phyloP scores from a whole-genome alignment of 2,113 vertebrate species.

The Passer domesticus region DNA sequence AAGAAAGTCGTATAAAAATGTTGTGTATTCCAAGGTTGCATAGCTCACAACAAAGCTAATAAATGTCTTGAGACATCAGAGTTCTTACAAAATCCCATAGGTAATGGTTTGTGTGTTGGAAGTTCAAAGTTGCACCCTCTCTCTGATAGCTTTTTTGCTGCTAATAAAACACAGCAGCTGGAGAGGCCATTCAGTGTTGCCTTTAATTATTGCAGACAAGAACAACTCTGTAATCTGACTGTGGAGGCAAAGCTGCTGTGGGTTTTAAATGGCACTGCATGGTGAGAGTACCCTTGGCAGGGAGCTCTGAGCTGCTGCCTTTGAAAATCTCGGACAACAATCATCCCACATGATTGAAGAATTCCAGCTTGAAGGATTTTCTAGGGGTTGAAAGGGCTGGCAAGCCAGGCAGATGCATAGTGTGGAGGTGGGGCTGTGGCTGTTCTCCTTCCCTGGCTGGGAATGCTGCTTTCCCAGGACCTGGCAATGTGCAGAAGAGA shows the following conservation, averaged over 20 bases:
- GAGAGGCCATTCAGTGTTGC: neutral
- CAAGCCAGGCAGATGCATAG: neutral
- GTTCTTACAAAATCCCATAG: neutral
- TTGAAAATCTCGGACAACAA: neutral
- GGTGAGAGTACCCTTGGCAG: slow-evolving; percentile 16
- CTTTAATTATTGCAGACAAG: slow-evolving; percentile 48
- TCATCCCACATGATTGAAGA: neutral
- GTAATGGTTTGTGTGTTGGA: neutral
- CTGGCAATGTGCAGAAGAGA: neutral
- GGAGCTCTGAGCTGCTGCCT: neutral
- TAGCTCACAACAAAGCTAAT: neutral
- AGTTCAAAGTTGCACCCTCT: neutral
- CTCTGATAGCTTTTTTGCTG: neutral
- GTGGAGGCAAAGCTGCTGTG: neutral
- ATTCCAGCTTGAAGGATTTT: neutral
- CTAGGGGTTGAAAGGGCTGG: neutral
- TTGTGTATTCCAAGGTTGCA: neutral
- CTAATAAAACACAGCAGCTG: neutral
- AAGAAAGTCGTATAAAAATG: neutral
- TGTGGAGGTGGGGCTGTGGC: neutral
- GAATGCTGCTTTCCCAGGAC: neutral
- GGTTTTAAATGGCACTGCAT: neutral
- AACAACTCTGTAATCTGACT: slow-evolving; percentile 16
- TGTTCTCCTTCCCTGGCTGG: neutral
- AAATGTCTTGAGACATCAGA: neutral